Base-by-base conservation (phyloP, 2,797 vertebrate species). In the Poecilia gillii region DNA sequence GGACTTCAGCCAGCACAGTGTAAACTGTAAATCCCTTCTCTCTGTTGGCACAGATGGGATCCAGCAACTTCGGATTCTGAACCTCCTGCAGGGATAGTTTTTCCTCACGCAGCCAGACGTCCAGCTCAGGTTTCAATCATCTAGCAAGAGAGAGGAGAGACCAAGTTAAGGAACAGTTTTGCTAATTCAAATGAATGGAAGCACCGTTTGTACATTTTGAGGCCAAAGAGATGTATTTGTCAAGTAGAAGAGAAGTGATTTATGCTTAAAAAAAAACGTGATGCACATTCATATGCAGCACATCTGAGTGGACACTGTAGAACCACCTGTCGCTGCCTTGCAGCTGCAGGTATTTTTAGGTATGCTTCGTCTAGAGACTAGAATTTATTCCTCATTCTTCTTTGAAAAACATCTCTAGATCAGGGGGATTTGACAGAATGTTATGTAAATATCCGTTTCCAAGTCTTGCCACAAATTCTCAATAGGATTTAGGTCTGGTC, bases 51-150 rank as follows among this genome's bases (percentile, higher is more conserved):
- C 85, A 73, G 73, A 74, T 59, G 43, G 62, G 83, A 87, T 84
- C 76, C 41, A 53, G 89, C 79, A 82, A 76, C 84, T 83, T 77
- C 28, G 79, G 82, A 89, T 81, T 71, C 2, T 36, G 84, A 91
- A 78, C 73, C 78, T 92, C 89, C 80, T 59, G 82, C 71, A 68
- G 92, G 55, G 87, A 90, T 85, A 85, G 88, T 85, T 91, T 73
- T 81, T 93, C 92, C 81, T 92, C 83, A 78, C 81, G 7, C 86
- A 85, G 89, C 76, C 88, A 88, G 85, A 87, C 83, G 80, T 89
- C 81, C 90, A 72, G 90, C 84, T 93, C 91, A 74, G 73, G 87
- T 94, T 94, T 91, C 90, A 92, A 81, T 93, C 92, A 94, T 92
- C 95, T 95, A 94, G 87, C 74, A 78, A 83, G 76, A 92, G 75